Base-by-base conservation (phyloP, 2,888 invertebrate genomes). In the Augochlorella aurata region DNA sequence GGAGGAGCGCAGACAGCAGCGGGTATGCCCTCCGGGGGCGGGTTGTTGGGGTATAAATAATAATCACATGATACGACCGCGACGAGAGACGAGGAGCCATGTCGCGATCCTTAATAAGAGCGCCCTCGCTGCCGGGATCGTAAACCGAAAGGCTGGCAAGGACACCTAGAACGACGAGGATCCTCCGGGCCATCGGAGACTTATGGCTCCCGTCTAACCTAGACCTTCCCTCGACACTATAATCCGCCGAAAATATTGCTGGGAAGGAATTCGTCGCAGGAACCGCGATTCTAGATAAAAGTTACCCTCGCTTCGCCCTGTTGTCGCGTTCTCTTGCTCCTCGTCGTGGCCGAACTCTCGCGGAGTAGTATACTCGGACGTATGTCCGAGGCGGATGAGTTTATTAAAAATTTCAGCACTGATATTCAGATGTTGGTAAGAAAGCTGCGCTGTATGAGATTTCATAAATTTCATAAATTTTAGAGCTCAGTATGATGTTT, bases 21-120 rank as follows among this genome's bases (percentile, higher is more conserved):
- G 69, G 29, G 0, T 71, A 58, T 58, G 71, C 74, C 79, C 38
- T 2, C 63, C 9, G 74, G 74, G 83, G 87, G 77, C 79, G 84
- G 71, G 67, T 0, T 7, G 78, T 63, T 66, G 77, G 78, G 67
- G 78, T 74, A 82, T 88, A 89, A 88, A 89, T 90, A 89, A 88
- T 89, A 87, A 90, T 90, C 89, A 82, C 80, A 66, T 71, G 78
- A 85, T 81, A 77, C 78, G 78, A 73, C 82, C 70, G 74, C 85
- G 79, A 74, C 63, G 67, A 84, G 74, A 72, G 74, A 58, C 63
- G 50, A 38, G 75, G 54, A 66, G 71, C 54, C 54, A 52, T 52
- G 70, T 79, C 77, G 81, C 65, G 65, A 68, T 80, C 44, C 82
- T 88, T 89, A 87, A 88, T 89, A 86, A 84, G 81, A 81, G 58